phyloP scores from a whole-genome alignment of 2,797 vertebrate species.

The Coendou prehensilis region DNA sequence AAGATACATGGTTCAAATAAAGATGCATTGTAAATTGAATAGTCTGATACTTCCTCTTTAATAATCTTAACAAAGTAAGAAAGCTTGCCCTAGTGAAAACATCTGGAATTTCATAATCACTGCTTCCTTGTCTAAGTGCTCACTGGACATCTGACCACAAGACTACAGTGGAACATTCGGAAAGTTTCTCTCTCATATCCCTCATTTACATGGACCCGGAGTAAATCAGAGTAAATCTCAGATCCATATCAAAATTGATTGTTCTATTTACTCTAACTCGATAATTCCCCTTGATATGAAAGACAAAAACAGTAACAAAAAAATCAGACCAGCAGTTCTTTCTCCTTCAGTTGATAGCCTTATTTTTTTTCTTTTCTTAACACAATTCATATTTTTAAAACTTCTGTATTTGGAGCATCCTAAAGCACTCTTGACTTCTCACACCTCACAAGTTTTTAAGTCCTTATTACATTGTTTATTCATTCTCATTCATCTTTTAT shows the following conservation, averaged over 20 bases:
- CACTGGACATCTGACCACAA: not conserved
- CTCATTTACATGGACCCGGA: not conserved
- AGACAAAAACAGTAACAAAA: not conserved
- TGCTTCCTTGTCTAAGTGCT: not conserved
- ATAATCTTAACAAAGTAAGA: not conserved
- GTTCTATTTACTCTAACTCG: not conserved
- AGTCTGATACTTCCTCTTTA: not conserved
- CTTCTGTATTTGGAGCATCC: not conserved
- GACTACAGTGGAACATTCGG: not conserved
- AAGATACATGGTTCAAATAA: not conserved
- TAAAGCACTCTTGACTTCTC: not conserved
- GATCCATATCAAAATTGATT: not conserved
- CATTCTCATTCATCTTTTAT: not conserved
- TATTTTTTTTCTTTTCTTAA: not conserved
- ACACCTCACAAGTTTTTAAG: not conserved
- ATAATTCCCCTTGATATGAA: not conserved
- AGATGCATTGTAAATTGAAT: not conserved
- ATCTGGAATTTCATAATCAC: not conserved
- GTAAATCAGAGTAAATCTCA: not conserved
- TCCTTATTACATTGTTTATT: not conserved
- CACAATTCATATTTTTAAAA: not conserved
- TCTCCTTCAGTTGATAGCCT: fast-evolving
- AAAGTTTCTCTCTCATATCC: not conserved
- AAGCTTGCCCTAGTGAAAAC: not conserved
- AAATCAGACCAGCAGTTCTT: not conserved